These are phyloP conservation scores for Heliangelus exortis DNA, from an alignment of 2,797 vertebrate species.

Conservation along the genomic window DNA sequence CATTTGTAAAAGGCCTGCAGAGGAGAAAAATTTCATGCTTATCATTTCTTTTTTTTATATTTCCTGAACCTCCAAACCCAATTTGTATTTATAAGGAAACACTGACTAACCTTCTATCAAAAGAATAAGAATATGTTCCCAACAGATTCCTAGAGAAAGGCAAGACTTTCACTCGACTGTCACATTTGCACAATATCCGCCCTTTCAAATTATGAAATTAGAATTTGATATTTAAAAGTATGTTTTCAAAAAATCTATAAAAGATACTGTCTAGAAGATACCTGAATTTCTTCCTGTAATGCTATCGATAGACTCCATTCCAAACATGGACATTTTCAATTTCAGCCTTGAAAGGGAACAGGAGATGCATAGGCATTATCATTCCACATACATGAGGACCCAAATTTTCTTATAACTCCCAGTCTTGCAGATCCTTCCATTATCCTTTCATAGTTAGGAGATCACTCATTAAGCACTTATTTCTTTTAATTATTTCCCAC, in stretches of 20 bases:
- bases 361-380: neutral
- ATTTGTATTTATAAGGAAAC: slow-evolving; percentile 1
- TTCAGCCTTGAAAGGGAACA: neutral
- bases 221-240: neutral
- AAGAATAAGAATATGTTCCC: slow-evolving; percentile 1
- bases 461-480: neutral
- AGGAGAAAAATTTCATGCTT: neutral
- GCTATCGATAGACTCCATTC: neutral
- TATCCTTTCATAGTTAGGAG: neutral
- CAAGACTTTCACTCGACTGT: neutral
- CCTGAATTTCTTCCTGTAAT: neutral
- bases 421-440: neutral
- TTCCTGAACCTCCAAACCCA: neutral
- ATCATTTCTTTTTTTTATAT: neutral
- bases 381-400: neutral
- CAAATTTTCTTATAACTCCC: neutral
- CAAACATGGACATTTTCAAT: neutral
- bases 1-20: neutral
- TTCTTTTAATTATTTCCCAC: slow-evolving; percentile 41
- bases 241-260: no score
- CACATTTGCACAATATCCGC: neutral
- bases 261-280: neutral
- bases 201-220: neutral
- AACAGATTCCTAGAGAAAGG: neutral
- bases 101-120: slow-evolving; percentile 30